Conservation (phyloP, 2,888 invertebrate genomes). For the Ptilodon capucinus region DNA sequence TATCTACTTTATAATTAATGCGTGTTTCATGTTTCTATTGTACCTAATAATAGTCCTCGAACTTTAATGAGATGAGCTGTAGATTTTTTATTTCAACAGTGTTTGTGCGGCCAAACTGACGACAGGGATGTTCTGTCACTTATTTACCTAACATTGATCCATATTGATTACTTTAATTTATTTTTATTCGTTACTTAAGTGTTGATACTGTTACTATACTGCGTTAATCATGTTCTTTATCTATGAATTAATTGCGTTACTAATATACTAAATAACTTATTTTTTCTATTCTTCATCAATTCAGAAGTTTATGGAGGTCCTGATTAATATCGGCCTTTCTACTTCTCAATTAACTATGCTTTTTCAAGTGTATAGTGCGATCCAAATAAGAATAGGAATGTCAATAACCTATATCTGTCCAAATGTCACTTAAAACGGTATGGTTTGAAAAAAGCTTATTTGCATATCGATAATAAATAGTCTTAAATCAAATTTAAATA, state of each 20-base stretch:
- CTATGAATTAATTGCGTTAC: no score
- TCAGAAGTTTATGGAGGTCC: background rate
- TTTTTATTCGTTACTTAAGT: background rate
- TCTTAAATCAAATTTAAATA: no score
- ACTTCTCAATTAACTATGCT: background rate
- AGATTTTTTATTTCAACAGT: background rate
- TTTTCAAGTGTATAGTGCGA: background rate
- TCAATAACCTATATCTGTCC: no score
- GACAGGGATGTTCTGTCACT: background rate
- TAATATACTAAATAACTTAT: no score
- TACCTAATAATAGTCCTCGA: background rate
- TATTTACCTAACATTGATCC: background rate
- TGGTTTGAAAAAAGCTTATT: no score
- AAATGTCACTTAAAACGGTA: no score
- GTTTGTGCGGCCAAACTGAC: background rate
- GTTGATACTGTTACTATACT: background rate
- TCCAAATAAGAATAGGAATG: no score
- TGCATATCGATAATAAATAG: no score
- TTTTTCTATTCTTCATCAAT: background rate
- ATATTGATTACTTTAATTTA: background rate
- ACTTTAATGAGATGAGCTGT: background rate
- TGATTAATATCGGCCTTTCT: background rate
- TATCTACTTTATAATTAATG: slow-evolving; percentile 6
- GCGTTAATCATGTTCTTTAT: background rate
- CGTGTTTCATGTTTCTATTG: slow-evolving; percentile 6